A percentile compares a stretch with the other conserved stretches of the same genome.
Evolutionary conservation across 2,888 invertebrate genomes (phyloP).

Genomic region (Hybos culiciformis): DNA sequence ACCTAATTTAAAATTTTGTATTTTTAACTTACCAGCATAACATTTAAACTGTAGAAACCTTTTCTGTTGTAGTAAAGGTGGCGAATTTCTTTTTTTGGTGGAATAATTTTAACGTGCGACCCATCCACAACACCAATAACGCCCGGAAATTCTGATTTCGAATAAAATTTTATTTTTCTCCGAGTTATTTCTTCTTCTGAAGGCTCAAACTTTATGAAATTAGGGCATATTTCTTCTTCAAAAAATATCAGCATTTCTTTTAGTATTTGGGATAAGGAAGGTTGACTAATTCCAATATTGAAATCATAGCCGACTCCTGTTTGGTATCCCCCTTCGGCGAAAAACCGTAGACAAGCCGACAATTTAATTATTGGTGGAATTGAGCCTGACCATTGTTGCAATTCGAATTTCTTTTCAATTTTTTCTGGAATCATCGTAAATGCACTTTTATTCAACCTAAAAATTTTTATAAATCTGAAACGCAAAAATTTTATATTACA

Average conservation of each 20-base stretch:
- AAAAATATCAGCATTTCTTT: not conserved
- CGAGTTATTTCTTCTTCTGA: not conserved
- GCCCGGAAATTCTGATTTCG: not conserved
- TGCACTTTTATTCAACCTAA: not conserved
- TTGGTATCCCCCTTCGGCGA: conserved; percentile 4
- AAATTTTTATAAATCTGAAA: not conserved
- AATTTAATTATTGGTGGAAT: conserved; percentile 2
- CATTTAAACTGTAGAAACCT: conserved; percentile 4
- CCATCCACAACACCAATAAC: not conserved
- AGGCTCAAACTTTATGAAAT: not conserved
- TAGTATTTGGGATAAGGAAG: conserved; percentile 1
- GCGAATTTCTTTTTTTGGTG: not conserved
- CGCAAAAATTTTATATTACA: too few relatives aligned
- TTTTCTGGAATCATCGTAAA: not conserved
- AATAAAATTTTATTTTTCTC: not conserved
- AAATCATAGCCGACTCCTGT: not conserved
- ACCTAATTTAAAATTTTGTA: too few relatives aligned
- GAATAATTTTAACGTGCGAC: not conserved
- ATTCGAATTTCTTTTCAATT: not conserved
- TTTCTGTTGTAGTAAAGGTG: conserved; percentile 4
- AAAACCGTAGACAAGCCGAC: not conserved
- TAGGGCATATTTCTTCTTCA: not conserved
- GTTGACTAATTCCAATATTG: not conserved
- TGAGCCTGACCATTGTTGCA: not conserved
- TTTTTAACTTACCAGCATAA: too few relatives aligned